These are phyloP conservation scores for Suncus etruscus DNA, from an alignment of 2,113 vertebrate genomes.

Conservation along the genomic window DNA sequence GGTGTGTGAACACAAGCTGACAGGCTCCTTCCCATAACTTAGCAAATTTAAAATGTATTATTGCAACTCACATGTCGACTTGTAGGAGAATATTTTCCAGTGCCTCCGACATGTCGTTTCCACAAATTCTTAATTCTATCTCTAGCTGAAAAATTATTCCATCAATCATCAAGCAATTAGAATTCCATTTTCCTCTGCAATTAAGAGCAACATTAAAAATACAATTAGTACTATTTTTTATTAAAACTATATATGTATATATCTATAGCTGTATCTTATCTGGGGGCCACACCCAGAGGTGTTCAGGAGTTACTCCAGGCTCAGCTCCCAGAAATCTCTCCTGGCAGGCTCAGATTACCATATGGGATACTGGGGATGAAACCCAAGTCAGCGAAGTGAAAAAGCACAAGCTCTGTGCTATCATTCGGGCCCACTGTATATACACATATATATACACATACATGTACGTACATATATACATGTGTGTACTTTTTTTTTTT, in stretches of 20 bases:
- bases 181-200: constrained; percentile 94
- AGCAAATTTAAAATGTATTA: background rate
- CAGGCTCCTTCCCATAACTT: background rate
- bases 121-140: constrained; percentile 91
- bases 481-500: too few relatives aligned
- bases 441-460: too few relatives aligned
- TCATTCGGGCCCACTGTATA: too few relatives aligned
- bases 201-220: constrained; percentile 26
- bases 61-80: constrained; percentile 92
- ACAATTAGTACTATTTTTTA: background rate
- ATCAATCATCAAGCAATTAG: constrained; percentile 96
- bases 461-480: too few relatives aligned
- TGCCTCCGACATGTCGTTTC: constrained; percentile 94
- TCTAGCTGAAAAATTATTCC: constrained; percentile 93
- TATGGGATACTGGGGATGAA: too few relatives aligned
- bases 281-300: too few relatives aligned
- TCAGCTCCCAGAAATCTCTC: too few relatives aligned
- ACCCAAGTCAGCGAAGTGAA: too few relatives aligned
- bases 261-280: too few relatives aligned
- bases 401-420: too few relatives aligned
- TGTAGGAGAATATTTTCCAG: constrained; percentile 95
- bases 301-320: too few relatives aligned
- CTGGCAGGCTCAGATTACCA: too few relatives aligned
- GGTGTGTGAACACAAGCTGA: background rate
- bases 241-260: constrained; percentile 35